These are phyloP conservation scores for Sciurus vulgaris DNA, from an alignment of 2,797 vertebrate species.

Conservation along the genomic window DNA sequence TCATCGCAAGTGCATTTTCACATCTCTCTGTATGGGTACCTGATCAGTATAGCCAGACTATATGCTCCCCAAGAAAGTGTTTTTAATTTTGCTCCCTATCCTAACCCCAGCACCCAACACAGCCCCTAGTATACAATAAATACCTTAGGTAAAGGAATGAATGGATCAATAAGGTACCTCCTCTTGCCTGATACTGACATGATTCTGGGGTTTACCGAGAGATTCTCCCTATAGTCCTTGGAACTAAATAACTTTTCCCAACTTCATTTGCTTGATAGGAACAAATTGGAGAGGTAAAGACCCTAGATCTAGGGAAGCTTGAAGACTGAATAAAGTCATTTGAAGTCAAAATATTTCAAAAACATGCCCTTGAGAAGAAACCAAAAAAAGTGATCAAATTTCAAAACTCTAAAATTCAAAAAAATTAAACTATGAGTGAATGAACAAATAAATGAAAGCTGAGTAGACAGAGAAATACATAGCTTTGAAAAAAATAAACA, in stretches of 20 bases:
- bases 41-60: neutral
- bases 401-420: constrained; percentile 27
- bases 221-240: neutral
- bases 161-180: neutral
- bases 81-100: neutral
- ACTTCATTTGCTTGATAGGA: neutral
- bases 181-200: neutral
- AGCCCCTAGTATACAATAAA: neutral
- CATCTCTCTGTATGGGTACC: neutral
- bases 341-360: constrained; percentile 46
- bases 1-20: neutral
- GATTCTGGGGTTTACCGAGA: neutral
- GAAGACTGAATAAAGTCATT: neutral
- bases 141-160: neutral
- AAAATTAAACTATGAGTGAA: neutral
- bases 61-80: neutral
- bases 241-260: neutral
- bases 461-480: neutral
- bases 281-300: neutral
- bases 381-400: neutral
- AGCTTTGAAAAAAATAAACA: constrained; percentile 5
- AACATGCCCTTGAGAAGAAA: neutral
- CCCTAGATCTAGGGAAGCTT: neutral
- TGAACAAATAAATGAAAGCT: neutral
- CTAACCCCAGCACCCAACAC: neutral